Evolutionary conservation across 1,140 invertebrate species (phyloP), one percentile per base, ranked within the genome.

Genomic region (Bilobella aurantiaca): DNA sequence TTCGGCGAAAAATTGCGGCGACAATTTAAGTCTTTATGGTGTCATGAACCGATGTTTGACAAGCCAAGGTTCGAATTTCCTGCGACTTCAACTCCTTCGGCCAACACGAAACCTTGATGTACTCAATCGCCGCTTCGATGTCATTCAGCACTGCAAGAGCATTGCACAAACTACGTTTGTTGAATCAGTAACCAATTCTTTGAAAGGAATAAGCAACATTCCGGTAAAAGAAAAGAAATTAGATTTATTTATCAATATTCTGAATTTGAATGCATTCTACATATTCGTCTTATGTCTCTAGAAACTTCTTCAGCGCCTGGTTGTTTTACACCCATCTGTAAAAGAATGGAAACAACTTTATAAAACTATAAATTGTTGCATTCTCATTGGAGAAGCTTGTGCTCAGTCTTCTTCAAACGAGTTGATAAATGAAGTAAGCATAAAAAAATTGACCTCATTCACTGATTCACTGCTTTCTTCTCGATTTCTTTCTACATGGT

Each of bases 11-110:
- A n/a, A n/a, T n/a, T n/a, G n/a, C n/a, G n/a, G n/a, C n/a, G 86
- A 89, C 75, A 87, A 86, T 0, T 78, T 86, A 12, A 90, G 87
- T 74, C 74, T 91, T 2, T 90, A 81, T 78, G 83, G 84, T 18
- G 75, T 88, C n/a, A 81, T 89, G 46, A 85, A 84, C 75, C 81
- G 84, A 70, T 90, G 88, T 70, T 81, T 81, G 1, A 66, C 70
- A 8, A 12, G 18, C 5, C 63, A 63, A 42, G 70, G 70, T 8
- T 37, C 49, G 5, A 65, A 57, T 18, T 62, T 25, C 31, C 63
- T 68, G 12, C 82, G 81, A 76, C 75, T 77, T 59, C 80, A 85
- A 73, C 78, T 87, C 66, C 75, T 82, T 63, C 81, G 82, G 68
- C 87, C 87, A 3, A 81, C 81, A 3, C 81, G 81, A 56, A 76